phyloP scores from a whole-genome alignment of 2,888 invertebrate species.

The Scelioninae gen. 1 region DNA sequence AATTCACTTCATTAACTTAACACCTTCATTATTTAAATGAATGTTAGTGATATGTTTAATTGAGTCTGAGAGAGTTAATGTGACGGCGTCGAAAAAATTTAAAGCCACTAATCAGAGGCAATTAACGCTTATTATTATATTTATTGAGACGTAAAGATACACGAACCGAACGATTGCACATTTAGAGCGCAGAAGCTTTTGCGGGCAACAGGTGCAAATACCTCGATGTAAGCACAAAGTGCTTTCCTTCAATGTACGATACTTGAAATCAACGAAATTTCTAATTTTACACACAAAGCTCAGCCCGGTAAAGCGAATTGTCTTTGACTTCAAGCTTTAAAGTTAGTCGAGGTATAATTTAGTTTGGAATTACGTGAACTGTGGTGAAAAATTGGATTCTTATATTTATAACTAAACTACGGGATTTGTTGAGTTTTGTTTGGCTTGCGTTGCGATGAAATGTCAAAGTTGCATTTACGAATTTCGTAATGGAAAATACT shows the following conservation, averaged over 20 bases:
- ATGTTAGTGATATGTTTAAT: neutral
- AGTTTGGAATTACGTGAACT: slow-evolving; percentile 1
- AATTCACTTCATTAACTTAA: too few relatives aligned
- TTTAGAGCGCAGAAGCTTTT: slow-evolving; percentile 55
- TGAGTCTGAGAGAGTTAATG: neutral
- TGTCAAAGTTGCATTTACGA: too few relatives aligned
- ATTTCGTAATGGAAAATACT: too few relatives aligned
- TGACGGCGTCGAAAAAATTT: slow-evolving; percentile 7
- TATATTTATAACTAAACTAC: slow-evolving; percentile 4
- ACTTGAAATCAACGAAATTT: slow-evolving; percentile 62
- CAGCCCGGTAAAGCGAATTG: slow-evolving; percentile 28
- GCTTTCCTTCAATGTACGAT: slow-evolving; percentile 50
- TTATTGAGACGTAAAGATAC: slow-evolving; percentile 58
- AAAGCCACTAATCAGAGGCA: slow-evolving; percentile 37
- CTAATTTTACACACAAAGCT: slow-evolving; percentile 54
- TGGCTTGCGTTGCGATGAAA: too few relatives aligned
- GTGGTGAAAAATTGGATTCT: slow-evolving; percentile 5
- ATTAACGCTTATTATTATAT: slow-evolving; percentile 58
- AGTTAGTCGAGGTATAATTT: slow-evolving; percentile 21
- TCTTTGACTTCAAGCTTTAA: slow-evolving; percentile 31
- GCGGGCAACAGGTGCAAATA: slow-evolving; percentile 66
- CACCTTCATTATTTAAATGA: neutral
- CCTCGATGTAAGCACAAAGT: slow-evolving; percentile 59
- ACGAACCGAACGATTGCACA: slow-evolving; percentile 61
- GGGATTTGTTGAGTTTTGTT: too few relatives aligned